Evolutionary conservation across 2,888 invertebrate genomes (phyloP).

Genomic region (Drosophila tanythrix): DNA sequence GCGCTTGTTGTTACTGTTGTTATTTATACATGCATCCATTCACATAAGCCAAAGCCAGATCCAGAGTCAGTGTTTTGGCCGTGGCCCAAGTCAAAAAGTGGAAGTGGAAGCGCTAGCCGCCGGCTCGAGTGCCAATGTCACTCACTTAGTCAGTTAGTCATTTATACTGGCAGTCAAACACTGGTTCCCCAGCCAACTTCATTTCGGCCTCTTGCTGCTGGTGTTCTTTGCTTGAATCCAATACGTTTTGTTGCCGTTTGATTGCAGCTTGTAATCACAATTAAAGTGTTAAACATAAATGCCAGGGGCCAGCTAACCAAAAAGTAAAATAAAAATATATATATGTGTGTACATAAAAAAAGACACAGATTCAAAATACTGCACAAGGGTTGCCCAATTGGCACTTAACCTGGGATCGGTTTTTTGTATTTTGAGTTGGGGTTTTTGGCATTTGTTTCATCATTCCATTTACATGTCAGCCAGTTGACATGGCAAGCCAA

Average conservation of each 20-base stretch:
- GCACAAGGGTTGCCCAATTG: constrained; percentile 66
- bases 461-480: constrained; percentile 71
- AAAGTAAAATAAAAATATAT: constrained; percentile 6
- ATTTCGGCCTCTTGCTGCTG: constrained; percentile 24
- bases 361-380: constrained; percentile 8
- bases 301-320: constrained; percentile 70
- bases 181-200: constrained; percentile 21
- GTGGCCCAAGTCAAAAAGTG: constrained; percentile 13
- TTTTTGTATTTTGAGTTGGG: constrained; percentile 17
- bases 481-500: constrained; percentile 59
- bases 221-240: constrained; percentile 34
- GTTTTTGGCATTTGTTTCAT: constrained; percentile 45
- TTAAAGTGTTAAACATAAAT: constrained; percentile 82
- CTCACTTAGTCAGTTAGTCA: constrained; percentile 35
- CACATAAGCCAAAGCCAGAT: constrained; percentile 31
- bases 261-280: constrained; percentile 81
- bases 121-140: constrained; percentile 68
- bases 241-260: constrained; percentile 49
- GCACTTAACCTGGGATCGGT: constrained; percentile 50
- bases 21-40: constrained; percentile 62
- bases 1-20: constrained; percentile 56
- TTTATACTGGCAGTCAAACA: constrained; percentile 28
- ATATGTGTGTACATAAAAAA: background rate
- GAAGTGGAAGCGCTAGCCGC: constrained; percentile 53
- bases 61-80: constrained; percentile 8